Percentiles rank a stretch among this genome's conserved stretches.
Evolutionary conservation across 2,888 invertebrate species (phyloP).

Genomic region (Mimachlamys varia): DNA sequence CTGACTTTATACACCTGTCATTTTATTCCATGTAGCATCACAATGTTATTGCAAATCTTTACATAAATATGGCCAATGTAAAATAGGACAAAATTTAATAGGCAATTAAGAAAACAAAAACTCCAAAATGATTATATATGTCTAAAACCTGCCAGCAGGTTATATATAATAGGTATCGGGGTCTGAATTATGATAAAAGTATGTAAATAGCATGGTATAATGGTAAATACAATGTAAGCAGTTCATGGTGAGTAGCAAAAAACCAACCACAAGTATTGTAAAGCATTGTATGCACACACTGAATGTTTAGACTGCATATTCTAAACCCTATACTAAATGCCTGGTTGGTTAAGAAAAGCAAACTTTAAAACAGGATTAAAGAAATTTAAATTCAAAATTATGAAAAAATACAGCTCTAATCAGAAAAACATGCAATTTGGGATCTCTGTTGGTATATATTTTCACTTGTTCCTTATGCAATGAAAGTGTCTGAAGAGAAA

Average conservation of each 20-base stretch:
- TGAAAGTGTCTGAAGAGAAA: not conserved
- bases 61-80: slow-evolving; percentile 2
- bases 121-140: slow-evolving; percentile 25
- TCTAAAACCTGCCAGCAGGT: not conserved
- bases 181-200: not conserved
- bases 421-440: not conserved
- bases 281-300: slow-evolving; percentile 17
- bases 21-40: slow-evolving; percentile 5
- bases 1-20: not conserved
- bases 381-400: not conserved
- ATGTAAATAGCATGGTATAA: not conserved
- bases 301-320: not conserved
- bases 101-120: slow-evolving; percentile 14
- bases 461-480: not conserved
- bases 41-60: slow-evolving; percentile 19
- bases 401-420: not conserved
- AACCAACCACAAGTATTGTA: slow-evolving; percentile 18
- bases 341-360: not conserved
- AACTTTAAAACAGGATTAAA: not conserved
- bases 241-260: slow-evolving; percentile 20
- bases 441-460: not conserved
- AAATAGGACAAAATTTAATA: slow-evolving; percentile 22
- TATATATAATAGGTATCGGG: not conserved
- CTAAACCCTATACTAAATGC: slow-evolving; percentile 19
- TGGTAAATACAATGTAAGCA: slow-evolving; percentile 14